These are phyloP conservation scores for Tridacna gigas DNA, from an alignment of 2,888 invertebrate species.

Conservation along the genomic window DNA sequence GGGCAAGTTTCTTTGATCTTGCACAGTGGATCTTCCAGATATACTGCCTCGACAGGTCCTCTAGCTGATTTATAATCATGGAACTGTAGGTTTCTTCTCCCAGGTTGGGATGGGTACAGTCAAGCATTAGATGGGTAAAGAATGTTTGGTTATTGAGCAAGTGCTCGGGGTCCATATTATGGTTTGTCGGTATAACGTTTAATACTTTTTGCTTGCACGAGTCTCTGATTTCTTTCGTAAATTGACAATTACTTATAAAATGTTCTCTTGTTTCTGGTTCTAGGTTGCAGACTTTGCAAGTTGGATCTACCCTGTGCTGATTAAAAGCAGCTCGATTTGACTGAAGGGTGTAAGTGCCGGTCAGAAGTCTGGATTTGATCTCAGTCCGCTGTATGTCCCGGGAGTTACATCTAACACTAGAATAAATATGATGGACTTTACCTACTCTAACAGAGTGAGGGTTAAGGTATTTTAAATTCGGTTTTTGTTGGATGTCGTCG, in stretches of 20 bases:
- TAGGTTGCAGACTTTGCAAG: background rate
- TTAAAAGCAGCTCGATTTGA: constrained; percentile 6
- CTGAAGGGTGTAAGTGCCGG: background rate
- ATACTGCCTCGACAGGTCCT: too few relatives aligned
- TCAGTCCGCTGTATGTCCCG: background rate
- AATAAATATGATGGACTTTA: constrained; percentile 2
- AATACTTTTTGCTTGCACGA: too few relatives aligned
- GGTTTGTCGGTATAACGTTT: too few relatives aligned
- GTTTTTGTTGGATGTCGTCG: constrained; percentile 7
- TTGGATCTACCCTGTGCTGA: constrained; percentile 7
- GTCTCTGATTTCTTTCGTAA: too few relatives aligned
- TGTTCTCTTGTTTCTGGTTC: constrained; percentile 19
- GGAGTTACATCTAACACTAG: background rate
- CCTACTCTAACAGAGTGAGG: constrained; percentile 4
- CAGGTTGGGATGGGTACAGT: too few relatives aligned
- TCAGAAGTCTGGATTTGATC: background rate
- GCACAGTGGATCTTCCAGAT: too few relatives aligned
- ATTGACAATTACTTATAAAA: background rate
- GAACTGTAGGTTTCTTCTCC: too few relatives aligned
- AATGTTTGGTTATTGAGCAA: too few relatives aligned
- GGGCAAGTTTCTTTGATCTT: too few relatives aligned
- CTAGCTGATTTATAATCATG: too few relatives aligned
- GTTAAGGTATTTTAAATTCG: constrained; percentile 15
- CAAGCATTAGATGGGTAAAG: too few relatives aligned
- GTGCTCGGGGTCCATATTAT: too few relatives aligned